A percentile compares a stretch with the other conserved stretches of the same genome.
phyloP scores from a whole-genome alignment of 2,888 invertebrate species.

The Nematopogon swammerdamellus region DNA sequence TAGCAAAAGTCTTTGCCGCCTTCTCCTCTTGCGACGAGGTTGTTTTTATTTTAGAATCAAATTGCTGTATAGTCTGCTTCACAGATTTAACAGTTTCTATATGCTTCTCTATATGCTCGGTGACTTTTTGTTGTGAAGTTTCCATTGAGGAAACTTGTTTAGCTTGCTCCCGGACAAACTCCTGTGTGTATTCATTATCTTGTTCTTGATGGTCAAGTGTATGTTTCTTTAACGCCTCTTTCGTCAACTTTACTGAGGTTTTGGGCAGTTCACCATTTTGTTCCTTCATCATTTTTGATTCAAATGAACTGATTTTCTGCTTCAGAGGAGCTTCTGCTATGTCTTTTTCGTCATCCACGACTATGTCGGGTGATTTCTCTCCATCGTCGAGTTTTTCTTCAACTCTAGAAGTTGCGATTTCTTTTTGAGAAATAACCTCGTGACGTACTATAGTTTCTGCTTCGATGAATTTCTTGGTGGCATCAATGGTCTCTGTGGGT shows the following conservation, averaged over 20 bases:
- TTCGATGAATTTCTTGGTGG: conserved; percentile 8
- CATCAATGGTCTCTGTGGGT: conserved; percentile 40
- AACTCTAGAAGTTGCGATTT: conserved; percentile 48
- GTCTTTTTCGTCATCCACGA: conserved; percentile 39
- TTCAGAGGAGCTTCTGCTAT: conserved; percentile 46
- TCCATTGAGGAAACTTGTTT: conserved; percentile 36
- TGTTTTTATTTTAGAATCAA: conserved; percentile 35
- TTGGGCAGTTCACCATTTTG: conserved; percentile 38
- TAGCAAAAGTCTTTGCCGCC: conserved; percentile 27
- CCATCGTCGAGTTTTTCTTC: conserved; percentile 51
- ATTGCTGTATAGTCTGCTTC: conserved; percentile 45
- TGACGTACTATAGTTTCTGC: conserved; percentile 31
- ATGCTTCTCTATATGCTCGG: conserved; percentile 28
- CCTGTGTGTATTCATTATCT: conserved; percentile 47
- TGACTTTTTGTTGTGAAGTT: conserved; percentile 24
- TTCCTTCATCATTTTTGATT: conserved; percentile 43
- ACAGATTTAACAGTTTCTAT: conserved; percentile 37
- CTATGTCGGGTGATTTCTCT: conserved; percentile 40
- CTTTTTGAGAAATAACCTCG: conserved; percentile 43
- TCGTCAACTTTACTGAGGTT: conserved; percentile 41
- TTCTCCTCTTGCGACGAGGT: conserved; percentile 25
- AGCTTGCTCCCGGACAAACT: conserved; percentile 49
- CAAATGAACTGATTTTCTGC: conserved; percentile 46
- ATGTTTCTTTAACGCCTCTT: conserved; percentile 50
- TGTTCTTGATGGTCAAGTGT: conserved; percentile 49